Conservation (phyloP, 2,797 vertebrate species). For the Triplophysa yarkandensis region DNA sequence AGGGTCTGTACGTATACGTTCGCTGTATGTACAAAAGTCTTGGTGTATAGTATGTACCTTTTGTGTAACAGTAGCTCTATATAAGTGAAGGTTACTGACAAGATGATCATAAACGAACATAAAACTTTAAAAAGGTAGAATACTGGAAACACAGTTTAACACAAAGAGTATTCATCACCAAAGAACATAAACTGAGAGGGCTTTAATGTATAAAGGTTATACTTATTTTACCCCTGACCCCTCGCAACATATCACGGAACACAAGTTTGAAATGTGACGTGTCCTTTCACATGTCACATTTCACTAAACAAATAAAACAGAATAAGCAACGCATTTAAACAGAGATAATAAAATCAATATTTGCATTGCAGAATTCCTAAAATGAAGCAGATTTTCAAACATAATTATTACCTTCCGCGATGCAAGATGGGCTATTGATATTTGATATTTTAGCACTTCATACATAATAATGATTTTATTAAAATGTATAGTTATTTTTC, state of each 20-base stretch:
- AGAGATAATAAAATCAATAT: too few relatives aligned
- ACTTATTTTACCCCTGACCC: slow-evolving; percentile 50
- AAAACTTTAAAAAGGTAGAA: slow-evolving; percentile 44
- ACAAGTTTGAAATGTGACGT: slow-evolving; percentile 52
- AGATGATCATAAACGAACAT: slow-evolving; percentile 29
- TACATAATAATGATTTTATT: background rate
- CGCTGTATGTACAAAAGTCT: slow-evolving; percentile 71
- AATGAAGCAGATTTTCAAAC: background rate
- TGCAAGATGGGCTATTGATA: background rate
- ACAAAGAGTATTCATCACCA: slow-evolving; percentile 70
- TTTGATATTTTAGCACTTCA: too few relatives aligned
- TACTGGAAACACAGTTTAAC: slow-evolving; percentile 62
- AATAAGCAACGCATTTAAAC: too few relatives aligned
- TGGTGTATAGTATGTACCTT: slow-evolving; percentile 56
- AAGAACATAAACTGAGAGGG: slow-evolving; percentile 66
- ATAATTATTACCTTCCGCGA: background rate
- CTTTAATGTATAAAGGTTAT: slow-evolving; percentile 60
- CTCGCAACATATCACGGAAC: slow-evolving; percentile 49
- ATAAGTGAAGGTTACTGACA: slow-evolving; percentile 49
- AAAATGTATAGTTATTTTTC: too few relatives aligned
- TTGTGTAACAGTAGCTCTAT: slow-evolving; percentile 60
- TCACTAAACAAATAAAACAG: background rate
- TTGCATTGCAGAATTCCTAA: background rate
- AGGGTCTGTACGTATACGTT: slow-evolving; percentile 68
- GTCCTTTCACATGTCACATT: slow-evolving; percentile 32